Percentiles rank a stretch among this genome's conserved stretches.
Evolutionary conservation across 1,140 invertebrate species (phyloP).

Genomic region (Cydia splendana): DNA sequence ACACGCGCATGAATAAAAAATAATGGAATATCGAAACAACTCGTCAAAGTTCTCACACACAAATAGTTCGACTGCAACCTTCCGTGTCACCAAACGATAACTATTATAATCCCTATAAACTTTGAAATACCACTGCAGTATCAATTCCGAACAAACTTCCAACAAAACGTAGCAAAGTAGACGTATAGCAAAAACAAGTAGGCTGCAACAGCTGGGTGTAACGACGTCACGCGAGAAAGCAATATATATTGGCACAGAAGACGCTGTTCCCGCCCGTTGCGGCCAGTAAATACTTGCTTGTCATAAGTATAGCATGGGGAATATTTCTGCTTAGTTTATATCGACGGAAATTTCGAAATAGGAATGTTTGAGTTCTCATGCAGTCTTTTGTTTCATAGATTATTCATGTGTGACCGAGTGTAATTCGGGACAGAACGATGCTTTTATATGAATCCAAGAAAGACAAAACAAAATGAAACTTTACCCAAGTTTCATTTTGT

Average conservation of each 20-base stretch:
- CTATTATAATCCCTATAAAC: constrained; percentile 15
- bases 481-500: no score
- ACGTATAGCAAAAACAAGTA: constrained; percentile 61
- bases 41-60: not conserved
- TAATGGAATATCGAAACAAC: not conserved
- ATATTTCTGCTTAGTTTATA: constrained; percentile 24
- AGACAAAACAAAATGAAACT: no score
- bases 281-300: constrained; percentile 26
- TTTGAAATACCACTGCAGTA: constrained; percentile 26
- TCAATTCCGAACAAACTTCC: constrained; percentile 27
- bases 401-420: constrained; percentile 1
- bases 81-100: constrained; percentile 22
- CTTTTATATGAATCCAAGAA: no score
- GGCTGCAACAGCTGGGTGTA: constrained; percentile 67
- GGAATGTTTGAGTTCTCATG: constrained; percentile 21
- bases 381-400: constrained; percentile 4
- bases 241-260: constrained; percentile 73
- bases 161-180: constrained; percentile 26
- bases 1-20: not conserved
- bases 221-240: constrained; percentile 74
- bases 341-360: constrained; percentile 18
- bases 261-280: constrained; percentile 52
- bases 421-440: no score
- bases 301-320: constrained; percentile 23
- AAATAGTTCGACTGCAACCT: constrained; percentile 6